Evolutionary conservation across 2,888 invertebrate species (phyloP), one percentile per base, ranked within the genome.

Genomic region (Dichetophora obliterata): DNA sequence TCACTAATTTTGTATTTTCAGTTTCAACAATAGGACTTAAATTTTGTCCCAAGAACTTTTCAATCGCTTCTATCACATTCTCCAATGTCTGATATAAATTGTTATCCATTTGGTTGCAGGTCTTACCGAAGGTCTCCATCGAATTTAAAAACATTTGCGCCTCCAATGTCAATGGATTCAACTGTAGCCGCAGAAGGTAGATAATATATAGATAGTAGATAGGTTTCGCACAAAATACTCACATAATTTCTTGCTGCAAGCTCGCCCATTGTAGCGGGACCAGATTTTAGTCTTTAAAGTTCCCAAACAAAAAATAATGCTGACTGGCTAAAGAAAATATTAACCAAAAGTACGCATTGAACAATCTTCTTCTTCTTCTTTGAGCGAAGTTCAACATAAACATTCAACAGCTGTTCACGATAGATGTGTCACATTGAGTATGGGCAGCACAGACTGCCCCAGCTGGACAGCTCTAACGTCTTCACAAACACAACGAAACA

Each of bases 81-180:
- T 84, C 83, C 5, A 87, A 79, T 2, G 82, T 66, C 16, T 80
- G 75, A 2, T 81, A 76, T 16, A 87, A 78, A n/a, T 82, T 77
- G 14, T 82, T 79, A 81, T 88, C 88, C 59, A 85, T 76, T 73
- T 82, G 80, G 1, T 80, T 79, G 37, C 69, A 75, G 1, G 27
- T 50, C 66, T 77, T 57, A 2, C 78, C 81, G 5, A 80, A 81
- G 0, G 24, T 27, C 6, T 82, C 79, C 6, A 87, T 61, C 0
- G 85, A 83, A 1, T 83, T 81, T n/a, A 86, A 75, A 76, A 87
- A 87, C 50, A 80, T 81, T 71, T 77, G 80, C 0, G 87, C 84
- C 71, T 87, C 87, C 77, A 87, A 59, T 0, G 87, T 85, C 57
- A 87, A 63, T 0, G 87, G 87, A 82, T 86, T 85, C 19, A 87